Base-by-base conservation (phyloP, 2,113 vertebrate genomes). In the Vombatus ursinus region DNA sequence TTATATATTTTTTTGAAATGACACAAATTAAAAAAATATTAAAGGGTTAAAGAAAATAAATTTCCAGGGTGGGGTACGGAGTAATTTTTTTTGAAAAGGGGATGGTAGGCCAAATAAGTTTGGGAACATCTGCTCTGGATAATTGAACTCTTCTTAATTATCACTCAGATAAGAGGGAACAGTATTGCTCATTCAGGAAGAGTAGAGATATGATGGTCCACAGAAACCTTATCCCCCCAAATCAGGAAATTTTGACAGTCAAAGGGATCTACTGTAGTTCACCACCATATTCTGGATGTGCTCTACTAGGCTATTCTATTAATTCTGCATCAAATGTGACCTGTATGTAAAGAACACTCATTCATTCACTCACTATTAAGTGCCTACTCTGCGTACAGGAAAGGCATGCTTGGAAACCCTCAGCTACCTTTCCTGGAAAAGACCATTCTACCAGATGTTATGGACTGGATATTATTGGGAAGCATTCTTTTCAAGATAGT, bases 131-230 rank as follows among this genome's bases (percentile, higher is more conserved):
- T 52, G 16, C 26, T 57, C 61, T 68, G 14, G 54, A 94, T 94
- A 90, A 92, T 92, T 50, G 93, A 96, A 92, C 51, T 77, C 61
- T 95, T 93, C 91, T 92, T 96, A 50, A 44, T 61, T 16, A 90
- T 92, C 89, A 61, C 37, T 44, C 91, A 44, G n/a, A 84, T 44
- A 84, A 44, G 53, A 97, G 52, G 28, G 52, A 54, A 92, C 95
- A n/a, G 48, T 28, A 95, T 10, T 0, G 3, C 52, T 97, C 0
- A 0, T 68, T 91, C 53, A 28, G 90, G 93, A 97, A 91, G 0
- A 0, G 50, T 89, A 94, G 90, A 84, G 10, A 2, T 1, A 10
- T 91, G 26, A 68, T 48, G 28, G 89, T 49, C 54, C 68, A 26
- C 25, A 0, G 0, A 93, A 61, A 92, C 89, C 84, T 84, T 50